phyloP scores from a whole-genome alignment of 1,140 invertebrate genomes.

The Anastatus disparis region DNA sequence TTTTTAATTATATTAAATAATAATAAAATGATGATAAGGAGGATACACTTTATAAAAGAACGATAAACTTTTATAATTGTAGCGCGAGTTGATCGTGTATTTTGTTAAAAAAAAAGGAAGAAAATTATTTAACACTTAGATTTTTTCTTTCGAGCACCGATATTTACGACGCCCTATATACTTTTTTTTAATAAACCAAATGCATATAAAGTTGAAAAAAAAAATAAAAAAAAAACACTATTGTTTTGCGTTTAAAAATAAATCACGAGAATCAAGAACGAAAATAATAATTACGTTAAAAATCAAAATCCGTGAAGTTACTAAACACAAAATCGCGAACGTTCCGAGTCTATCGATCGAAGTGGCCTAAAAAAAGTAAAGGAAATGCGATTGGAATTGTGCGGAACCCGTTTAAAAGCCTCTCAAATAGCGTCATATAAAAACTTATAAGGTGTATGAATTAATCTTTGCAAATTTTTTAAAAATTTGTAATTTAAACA shows the following conservation, averaged over 20 bases:
- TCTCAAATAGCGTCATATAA: slow-evolving; percentile 8
- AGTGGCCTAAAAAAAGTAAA: slow-evolving; percentile 45
- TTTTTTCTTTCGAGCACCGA: not conserved
- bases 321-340: slow-evolving; percentile 37
- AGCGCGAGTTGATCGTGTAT: not conserved
- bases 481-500: too few relatives aligned
- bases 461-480: too few relatives aligned
- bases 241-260: not conserved
- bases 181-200: not conserved
- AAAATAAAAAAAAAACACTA: too few relatives aligned
- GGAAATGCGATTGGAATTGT: slow-evolving; percentile 1
- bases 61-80: not conserved
- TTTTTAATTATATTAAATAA: slow-evolving; percentile 38
- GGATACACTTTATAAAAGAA: not conserved
- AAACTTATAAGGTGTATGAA: too few relatives aligned
- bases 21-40: slow-evolving; percentile 13
- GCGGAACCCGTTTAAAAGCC: not conserved
- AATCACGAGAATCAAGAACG: slow-evolving; percentile 9
- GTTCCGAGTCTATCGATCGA: slow-evolving; percentile 35
- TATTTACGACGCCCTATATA: not conserved
- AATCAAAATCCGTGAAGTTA: slow-evolving; percentile 22
- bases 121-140: slow-evolving; percentile 2
- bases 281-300: slow-evolving; percentile 1
- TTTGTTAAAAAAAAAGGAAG: too few relatives aligned
- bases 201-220: too few relatives aligned